Base-by-base conservation (phyloP, 2,113 vertebrate species). In the Gymnocephalus cernua region DNA sequence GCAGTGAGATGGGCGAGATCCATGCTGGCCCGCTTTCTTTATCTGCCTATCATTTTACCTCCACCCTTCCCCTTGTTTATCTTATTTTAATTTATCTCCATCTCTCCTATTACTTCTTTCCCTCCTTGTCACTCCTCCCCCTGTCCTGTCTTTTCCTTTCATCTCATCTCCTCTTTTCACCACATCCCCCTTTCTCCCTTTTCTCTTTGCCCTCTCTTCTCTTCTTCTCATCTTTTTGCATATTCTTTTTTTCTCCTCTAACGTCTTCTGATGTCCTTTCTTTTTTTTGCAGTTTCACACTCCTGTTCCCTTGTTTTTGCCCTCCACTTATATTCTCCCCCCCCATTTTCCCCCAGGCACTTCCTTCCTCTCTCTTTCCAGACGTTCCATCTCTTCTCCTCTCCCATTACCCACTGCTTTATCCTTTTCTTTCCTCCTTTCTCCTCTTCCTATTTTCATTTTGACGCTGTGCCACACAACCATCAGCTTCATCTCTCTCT, bases 391-490 rank as follows among this genome's bases (percentile, higher is more conserved):
- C 7, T 61, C 15, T 35, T 50, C 32, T 47, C 8, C 58, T 63
- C 38, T 54, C 6, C n/a, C 11, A 47, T 48, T 12, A 16, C 38
- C 27, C 6, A 53, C 44, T 45, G 23, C 29, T 23, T 44, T 51
- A 19, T 56, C 51, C 12, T 32, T 62, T 35, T 11, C 41, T 18
- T 32, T 19, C 23, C 50, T 14, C 18, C 27, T 73, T 3, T 53
- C 47, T 54, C 19, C n/a, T 48, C 29, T 23, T 58, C 19, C 47
- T 25, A 32, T 69, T 50, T 73, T 50, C 47, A 57, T 57, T 68
- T 72, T 16, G 45, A 6, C 4, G 0, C 41, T 38, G 38, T 41
- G 15, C 56, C 62, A 45, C 41, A 64, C 51, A 25, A 50, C 64
- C 64, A 48, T 64, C 57, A 47, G 15, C 27, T 53, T 41, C 13